Conservation (phyloP, 2,888 invertebrate genomes). For the Drosophila rubida region DNA sequence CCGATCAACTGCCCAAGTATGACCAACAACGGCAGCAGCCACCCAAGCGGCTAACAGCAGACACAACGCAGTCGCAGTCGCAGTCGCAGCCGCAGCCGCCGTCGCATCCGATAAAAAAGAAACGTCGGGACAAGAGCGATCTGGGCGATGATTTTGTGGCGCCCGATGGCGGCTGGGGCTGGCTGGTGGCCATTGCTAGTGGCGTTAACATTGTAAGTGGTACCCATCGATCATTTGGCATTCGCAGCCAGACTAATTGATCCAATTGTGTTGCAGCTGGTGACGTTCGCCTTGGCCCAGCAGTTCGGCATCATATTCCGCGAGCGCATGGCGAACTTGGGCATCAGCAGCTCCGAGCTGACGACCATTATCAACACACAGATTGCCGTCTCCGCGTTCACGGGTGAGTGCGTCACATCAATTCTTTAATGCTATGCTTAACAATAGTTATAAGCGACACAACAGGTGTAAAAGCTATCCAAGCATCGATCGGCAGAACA, state of each 20-base stretch:
- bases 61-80: constrained; percentile 6
- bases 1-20: constrained; percentile 23
- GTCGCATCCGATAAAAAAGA: constrained; percentile 64
- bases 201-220: constrained; percentile 90
- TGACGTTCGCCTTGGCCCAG: constrained; percentile 89
- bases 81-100: not conserved
- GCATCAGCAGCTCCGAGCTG: constrained; percentile 88
- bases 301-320: constrained; percentile 90
- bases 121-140: constrained; percentile 83
- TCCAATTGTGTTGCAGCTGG: constrained; percentile 86
- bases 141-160: constrained; percentile 87
- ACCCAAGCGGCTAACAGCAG: constrained; percentile 33
- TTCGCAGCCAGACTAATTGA: not conserved
- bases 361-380: constrained; percentile 90
- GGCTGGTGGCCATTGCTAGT: constrained; percentile 90
- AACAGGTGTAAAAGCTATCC: too few relatives aligned
- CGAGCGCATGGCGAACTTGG: constrained; percentile 87
- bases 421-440: too few relatives aligned
- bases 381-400: constrained; percentile 89
- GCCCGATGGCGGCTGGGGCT: constrained; percentile 91
- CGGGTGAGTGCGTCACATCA: constrained; percentile 87
- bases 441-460: too few relatives aligned
- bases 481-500: too few relatives aligned
- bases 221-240: not conserved
- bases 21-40: constrained; percentile 22